Conservation (phyloP, 2,888 invertebrate species). For the Cybosia mesomella region DNA sequence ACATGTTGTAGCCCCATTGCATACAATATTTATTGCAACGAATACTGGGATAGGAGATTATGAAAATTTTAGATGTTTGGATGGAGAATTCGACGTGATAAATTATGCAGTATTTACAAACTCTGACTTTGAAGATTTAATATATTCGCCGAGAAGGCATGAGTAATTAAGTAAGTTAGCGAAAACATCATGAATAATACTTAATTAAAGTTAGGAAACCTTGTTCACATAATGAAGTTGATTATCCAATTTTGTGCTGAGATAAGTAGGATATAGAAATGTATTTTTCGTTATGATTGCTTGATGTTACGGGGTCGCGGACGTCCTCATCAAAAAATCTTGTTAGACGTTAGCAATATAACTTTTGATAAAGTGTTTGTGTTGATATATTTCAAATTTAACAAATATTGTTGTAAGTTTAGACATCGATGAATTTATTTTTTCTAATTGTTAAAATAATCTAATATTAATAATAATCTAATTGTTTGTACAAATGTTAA, state of each 20-base stretch:
- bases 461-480: no score
- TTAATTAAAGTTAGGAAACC: conserved; percentile 57
- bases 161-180: conserved; percentile 53
- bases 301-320: no score
- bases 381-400: background rate
- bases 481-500: no score
- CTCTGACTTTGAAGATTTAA: conserved; percentile 52
- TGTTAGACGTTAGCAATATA: background rate
- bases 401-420: no score
- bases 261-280: conserved; percentile 45
- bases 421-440: no score
- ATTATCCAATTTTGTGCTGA: conserved; percentile 52
- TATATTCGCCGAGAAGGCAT: conserved; percentile 51
- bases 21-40: conserved; percentile 81
- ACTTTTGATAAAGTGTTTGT: background rate
- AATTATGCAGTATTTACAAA: conserved; percentile 55
- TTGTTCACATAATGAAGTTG: conserved; percentile 55
- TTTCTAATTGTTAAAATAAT: no score
- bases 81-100: conserved; percentile 56
- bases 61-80: conserved; percentile 66
- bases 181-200: conserved; percentile 61
- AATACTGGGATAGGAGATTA: conserved; percentile 70
- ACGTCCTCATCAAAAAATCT: background rate
- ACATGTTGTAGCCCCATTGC: conserved; percentile 74
- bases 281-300: conserved; percentile 31